A percentile compares a stretch with the other conserved stretches of the same genome.
phyloP scores from a whole-genome alignment of 2,113 vertebrate species.

The Syrrhaptes paradoxus region DNA sequence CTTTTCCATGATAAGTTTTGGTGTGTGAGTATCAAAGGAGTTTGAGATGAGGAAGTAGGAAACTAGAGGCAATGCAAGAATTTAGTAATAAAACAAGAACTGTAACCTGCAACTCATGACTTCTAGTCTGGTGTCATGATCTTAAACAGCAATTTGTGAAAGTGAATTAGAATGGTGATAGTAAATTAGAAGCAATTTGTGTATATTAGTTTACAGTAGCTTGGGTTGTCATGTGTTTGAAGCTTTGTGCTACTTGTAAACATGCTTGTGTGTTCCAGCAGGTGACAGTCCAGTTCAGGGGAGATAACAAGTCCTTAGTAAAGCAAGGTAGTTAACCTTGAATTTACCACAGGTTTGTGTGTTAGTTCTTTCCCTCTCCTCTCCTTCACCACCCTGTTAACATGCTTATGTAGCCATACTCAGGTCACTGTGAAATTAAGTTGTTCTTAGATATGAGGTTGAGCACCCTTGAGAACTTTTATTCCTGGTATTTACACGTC shows the following conservation, averaged over 20 bases:
- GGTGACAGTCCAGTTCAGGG: not conserved
- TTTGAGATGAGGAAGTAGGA: not conserved
- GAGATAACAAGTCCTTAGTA: not conserved
- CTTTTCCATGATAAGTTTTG: not conserved
- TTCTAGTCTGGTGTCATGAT: not conserved
- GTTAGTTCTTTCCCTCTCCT: not conserved
- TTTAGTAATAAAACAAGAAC: not conserved
- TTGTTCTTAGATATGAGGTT: not conserved
- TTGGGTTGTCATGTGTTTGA: not conserved
- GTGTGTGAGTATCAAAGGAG: not conserved
- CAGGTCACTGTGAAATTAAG: not conserved
- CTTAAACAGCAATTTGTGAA: not conserved
- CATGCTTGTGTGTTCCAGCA: not conserved
- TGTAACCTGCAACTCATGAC: not conserved
- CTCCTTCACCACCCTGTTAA: not conserved
- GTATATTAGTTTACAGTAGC: not conserved
- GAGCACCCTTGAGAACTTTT: not conserved
- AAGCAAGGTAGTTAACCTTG: not conserved
- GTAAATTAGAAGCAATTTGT: not conserved
- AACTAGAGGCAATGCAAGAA: not conserved
- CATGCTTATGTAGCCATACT: not conserved
- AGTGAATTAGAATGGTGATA: not conserved
- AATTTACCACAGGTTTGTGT: not conserved
- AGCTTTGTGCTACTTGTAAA: not conserved
- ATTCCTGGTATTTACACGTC: not conserved